A percentile compares a stretch with the other conserved stretches of the same genome.
Conservation (phyloP, 2,113 vertebrate species). For the Bubo scandiacus region DNA sequence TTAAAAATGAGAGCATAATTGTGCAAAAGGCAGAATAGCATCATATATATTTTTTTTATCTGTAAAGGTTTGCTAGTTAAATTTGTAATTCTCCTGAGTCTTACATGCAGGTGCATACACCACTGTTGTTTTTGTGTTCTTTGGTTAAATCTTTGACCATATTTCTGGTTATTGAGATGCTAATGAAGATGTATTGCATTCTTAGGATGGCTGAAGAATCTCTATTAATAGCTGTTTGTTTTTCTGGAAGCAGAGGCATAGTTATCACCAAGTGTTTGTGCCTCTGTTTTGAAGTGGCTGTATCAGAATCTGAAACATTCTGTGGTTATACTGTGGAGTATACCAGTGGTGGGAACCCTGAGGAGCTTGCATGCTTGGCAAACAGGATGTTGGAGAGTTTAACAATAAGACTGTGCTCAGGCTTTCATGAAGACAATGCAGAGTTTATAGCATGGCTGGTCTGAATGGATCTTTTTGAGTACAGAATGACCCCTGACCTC, state of each 20-base stretch:
- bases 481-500: neutral
- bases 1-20: neutral
- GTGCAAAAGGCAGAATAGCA: neutral
- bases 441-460: neutral
- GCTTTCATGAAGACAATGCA: neutral
- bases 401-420: neutral
- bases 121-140: neutral
- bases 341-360: neutral
- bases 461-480: neutral
- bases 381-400: neutral
- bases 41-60: neutral
- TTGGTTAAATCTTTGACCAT: neutral
- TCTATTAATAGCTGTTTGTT: neutral
- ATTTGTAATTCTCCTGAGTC: neutral
- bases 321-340: neutral
- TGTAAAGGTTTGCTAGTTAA: neutral
- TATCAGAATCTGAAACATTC: conserved; percentile 9
- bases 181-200: neutral
- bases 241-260: neutral
- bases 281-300: neutral
- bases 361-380: neutral
- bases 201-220: neutral
- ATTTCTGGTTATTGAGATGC: neutral
- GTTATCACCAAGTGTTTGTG: neutral
- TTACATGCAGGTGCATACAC: neutral